phyloP scores from a whole-genome alignment of 2,797 vertebrate genomes.

The Pseudochirops corinnae region DNA sequence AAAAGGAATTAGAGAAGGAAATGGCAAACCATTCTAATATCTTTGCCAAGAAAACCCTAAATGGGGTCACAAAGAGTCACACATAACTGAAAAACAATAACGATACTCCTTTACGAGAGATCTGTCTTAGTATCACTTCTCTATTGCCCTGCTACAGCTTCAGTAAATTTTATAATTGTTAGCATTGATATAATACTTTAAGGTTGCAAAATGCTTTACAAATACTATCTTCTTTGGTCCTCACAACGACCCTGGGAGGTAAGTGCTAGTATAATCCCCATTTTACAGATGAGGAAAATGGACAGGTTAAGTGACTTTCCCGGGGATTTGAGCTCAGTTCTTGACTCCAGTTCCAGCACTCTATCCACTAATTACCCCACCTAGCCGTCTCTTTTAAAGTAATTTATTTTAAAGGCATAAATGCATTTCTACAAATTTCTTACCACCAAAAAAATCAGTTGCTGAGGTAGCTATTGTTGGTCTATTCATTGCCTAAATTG shows the following conservation, averaged over 20 bases:
- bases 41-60: too few relatives aligned
- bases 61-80: too few relatives aligned
- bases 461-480: not conserved
- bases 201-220: not conserved
- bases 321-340: not conserved
- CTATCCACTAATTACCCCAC: not conserved
- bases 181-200: not conserved
- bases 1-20: not conserved
- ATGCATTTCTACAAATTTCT: not conserved
- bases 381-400: not conserved
- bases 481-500: constrained; percentile 27
- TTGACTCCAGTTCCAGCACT: not conserved
- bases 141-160: not conserved
- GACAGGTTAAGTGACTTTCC: not conserved
- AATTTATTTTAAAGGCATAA: not conserved
- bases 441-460: not conserved
- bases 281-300: not conserved
- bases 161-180: not conserved
- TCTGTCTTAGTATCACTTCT: not conserved
- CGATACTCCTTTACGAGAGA: not conserved
- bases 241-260: not conserved
- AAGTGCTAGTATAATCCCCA: not conserved
- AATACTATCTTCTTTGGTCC: not conserved
- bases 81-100: too few relatives aligned
- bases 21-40: too few relatives aligned